Evolutionary conservation across 1,140 invertebrate species (phyloP), one percentile per base, ranked within the genome.

Genomic region (Calycopis cecrops): DNA sequence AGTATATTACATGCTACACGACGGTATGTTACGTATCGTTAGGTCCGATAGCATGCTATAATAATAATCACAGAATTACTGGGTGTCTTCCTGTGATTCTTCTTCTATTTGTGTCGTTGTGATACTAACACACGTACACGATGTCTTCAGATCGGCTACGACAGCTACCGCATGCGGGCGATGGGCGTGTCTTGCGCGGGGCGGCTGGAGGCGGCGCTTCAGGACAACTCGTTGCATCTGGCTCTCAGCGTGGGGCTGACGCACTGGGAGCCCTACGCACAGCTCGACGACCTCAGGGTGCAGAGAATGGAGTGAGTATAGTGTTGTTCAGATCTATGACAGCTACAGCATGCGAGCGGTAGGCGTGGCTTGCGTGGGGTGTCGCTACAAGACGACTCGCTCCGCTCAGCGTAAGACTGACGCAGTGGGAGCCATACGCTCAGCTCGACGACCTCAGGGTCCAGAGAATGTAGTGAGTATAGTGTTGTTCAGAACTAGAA

Each of bases 181-280:
- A 70, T 78, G 74, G 82, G 79, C 21, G 76, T 76, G 53, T 69
- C 70, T 21, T 76, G 79, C 59, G 11, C 16, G 7, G 82, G 82
- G 0, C 67, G 82, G 9, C 38, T 78, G 34, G 69, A 58, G 37
- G 73, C 71, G 8, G 49, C 71, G 44, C 63, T 69, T 54, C 51
- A 37, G 9, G 66, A 59, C 61, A 73, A 67, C 68, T 55, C 67
- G 4, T 51, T 81, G 9, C 78, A 70, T 42, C 51, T 79, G 28
- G 75, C 75, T 9, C 42, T 83, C 11, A 69, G 53, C 35, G 71
- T 76, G 17, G 82, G 79, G 0, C 71, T 76, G 44, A 50, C 72
- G 49, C 68, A 65, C 35, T 75, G 71, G 73, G 79, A 80, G 59
- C 75, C 79, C 51, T 85, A 78, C 71, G 77, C 75, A 47, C 79